A percentile compares a stretch with the other conserved stretches of the same genome.
Conservation (phyloP, 1,140 invertebrate genomes). For the Paraescarpia echinospica region DNA sequence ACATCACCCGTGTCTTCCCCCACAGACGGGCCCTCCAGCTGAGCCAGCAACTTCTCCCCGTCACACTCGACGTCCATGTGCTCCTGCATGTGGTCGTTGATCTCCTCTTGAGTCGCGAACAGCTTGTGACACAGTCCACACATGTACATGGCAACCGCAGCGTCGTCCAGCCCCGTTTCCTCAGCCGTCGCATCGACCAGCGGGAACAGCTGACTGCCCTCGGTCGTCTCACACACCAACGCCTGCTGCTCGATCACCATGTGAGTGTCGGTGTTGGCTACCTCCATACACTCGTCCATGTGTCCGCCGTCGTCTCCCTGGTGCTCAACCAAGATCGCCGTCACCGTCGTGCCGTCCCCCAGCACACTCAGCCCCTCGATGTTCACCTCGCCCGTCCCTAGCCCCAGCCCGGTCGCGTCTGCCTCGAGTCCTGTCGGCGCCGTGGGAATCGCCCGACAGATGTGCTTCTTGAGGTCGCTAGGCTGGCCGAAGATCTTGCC, state of each 20-base stretch:
- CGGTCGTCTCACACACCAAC: background rate
- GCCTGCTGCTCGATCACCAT: background rate
- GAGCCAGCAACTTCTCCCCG: background rate
- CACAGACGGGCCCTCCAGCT: background rate
- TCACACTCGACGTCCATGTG: background rate
- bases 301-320: background rate
- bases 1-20: background rate
- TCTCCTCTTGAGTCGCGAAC: background rate
- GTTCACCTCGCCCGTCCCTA: background rate
- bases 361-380: background rate
- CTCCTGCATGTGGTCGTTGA: conserved; percentile 11
- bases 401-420: background rate
- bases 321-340: background rate
- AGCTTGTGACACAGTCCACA: conserved; percentile 14
- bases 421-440: background rate
- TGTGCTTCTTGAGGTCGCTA: conserved; percentile 9
- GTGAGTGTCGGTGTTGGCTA: background rate
- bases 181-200: background rate
- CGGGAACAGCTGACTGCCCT: background rate
- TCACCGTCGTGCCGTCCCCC: background rate
- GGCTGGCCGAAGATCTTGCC: background rate
- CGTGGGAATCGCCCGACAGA: background rate
- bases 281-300: background rate
- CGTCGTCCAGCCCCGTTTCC: background rate
- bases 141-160: conserved; percentile 7